Conservation (phyloP, 2,113 vertebrate species). For the Oenanthe melanoleuca region DNA sequence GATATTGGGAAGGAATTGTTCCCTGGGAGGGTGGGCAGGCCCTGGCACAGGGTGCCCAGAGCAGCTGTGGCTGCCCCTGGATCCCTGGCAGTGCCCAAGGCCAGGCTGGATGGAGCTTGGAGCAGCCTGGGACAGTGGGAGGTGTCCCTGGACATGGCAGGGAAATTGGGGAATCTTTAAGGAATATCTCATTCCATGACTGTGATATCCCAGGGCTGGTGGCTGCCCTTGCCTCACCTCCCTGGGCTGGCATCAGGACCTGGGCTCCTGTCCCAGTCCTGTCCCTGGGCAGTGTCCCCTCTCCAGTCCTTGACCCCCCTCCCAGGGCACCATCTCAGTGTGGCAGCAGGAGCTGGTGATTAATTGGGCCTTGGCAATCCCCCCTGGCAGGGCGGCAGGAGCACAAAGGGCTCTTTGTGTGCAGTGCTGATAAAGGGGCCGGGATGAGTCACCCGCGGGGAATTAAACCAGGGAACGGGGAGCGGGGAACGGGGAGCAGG, state of each 20-base stretch:
- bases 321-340: not conserved
- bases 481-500: not conserved
- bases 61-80: not conserved
- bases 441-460: slow-evolving; percentile 13
- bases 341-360: not conserved
- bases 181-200: not conserved
- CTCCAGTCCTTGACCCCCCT: not conserved
- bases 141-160: not conserved
- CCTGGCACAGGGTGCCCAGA: not conserved
- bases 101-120: too few species aligned
- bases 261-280: not conserved
- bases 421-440: not conserved
- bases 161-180: not conserved
- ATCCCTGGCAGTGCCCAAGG: too few species aligned
- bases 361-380: not conserved
- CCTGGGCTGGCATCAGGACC: not conserved
- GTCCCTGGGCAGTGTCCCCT: not conserved
- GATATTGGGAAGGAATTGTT: not conserved
- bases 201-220: not conserved
- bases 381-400: not conserved
- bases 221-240: not conserved
- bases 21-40: not conserved
- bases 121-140: too few species aligned
- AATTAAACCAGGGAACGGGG: not conserved
- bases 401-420: slow-evolving; percentile 43